Conservation (phyloP, 2,797 vertebrate species). For the Babyrousa celebensis region DNA sequence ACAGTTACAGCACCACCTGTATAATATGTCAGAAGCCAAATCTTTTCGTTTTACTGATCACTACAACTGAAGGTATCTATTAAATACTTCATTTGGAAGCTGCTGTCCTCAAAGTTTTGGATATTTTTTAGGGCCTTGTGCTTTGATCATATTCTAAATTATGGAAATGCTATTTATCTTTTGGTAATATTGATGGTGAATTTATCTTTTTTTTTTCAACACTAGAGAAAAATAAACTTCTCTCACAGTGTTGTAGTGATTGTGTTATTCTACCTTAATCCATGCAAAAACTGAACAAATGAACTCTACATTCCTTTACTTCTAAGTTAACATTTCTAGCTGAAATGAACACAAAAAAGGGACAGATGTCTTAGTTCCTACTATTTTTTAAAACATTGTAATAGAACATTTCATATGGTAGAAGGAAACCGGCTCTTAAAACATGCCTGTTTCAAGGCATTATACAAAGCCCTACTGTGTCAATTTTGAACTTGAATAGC, state of each 20-base stretch:
- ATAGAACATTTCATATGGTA: neutral
- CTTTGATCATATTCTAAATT: constrained; percentile 79
- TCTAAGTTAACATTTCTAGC: constrained; percentile 30
- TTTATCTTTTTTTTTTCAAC: constrained; percentile 68
- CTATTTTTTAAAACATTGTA: neutral
- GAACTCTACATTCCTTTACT: neutral
- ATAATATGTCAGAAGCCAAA: constrained; percentile 91
- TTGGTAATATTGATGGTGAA: constrained; percentile 65
- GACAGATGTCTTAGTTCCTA: constrained; percentile 6
- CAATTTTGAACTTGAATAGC: constrained; percentile 10
- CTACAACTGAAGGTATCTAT: constrained; percentile 92
- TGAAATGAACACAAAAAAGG: constrained; percentile 23
- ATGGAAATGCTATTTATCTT: constrained; percentile 63
- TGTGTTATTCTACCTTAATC: constrained; percentile 4
- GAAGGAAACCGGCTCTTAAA: neutral
- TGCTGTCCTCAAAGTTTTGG: constrained; percentile 71
- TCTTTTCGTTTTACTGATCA: constrained; percentile 94
- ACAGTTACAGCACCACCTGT: constrained; percentile 93
- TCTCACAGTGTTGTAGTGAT: constrained; percentile 44
- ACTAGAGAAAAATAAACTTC: constrained; percentile 81
- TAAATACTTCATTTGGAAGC: constrained; percentile 67
- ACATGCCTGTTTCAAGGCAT: neutral
- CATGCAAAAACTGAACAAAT: neutral
- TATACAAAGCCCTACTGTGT: neutral
- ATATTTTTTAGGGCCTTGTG: constrained; percentile 75